phyloP scores from a whole-genome alignment of 2,888 invertebrate species.

The Philereme vetulata region DNA sequence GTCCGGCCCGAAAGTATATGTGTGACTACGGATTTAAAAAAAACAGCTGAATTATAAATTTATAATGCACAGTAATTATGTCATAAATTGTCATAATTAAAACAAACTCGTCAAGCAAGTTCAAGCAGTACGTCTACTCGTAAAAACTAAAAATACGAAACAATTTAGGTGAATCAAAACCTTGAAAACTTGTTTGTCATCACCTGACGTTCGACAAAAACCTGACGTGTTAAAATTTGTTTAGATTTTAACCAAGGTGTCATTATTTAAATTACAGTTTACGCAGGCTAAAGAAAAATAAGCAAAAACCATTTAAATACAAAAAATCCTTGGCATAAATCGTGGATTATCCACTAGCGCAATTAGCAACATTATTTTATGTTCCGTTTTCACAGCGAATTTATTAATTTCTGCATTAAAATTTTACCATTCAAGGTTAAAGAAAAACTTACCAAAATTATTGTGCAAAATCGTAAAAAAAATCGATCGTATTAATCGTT shows the following conservation, averaged over 20 bases:
- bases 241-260: conserved; percentile 29
- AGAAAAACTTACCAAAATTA: conserved; percentile 59
- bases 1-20: too few species aligned
- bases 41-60: neutral
- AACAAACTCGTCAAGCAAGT: conserved; percentile 41
- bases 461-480: conserved; percentile 58
- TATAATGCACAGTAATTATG: neutral
- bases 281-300: conserved; percentile 19
- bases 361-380: too few species aligned
- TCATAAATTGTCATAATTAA: conserved; percentile 23
- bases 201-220: conserved; percentile 20
- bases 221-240: conserved; percentile 24
- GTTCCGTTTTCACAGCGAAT: neutral
- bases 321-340: conserved; percentile 1
- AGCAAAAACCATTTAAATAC: conserved; percentile 25
- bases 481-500: conserved; percentile 55
- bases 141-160: conserved; percentile 43
- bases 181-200: conserved; percentile 52
- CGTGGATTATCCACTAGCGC: too few species aligned
- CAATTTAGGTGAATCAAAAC: conserved; percentile 38
- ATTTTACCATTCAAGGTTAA: neutral
- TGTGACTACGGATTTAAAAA: too few species aligned
- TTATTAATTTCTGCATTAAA: neutral
- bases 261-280: conserved; percentile 36
- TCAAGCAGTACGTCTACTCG: conserved; percentile 32